A percentile compares a stretch with the other conserved stretches of the same genome.
These are phyloP conservation scores for Galemys pyrenaicus DNA, from an alignment of 2,113 vertebrate species.

Conservation along the genomic window DNA sequence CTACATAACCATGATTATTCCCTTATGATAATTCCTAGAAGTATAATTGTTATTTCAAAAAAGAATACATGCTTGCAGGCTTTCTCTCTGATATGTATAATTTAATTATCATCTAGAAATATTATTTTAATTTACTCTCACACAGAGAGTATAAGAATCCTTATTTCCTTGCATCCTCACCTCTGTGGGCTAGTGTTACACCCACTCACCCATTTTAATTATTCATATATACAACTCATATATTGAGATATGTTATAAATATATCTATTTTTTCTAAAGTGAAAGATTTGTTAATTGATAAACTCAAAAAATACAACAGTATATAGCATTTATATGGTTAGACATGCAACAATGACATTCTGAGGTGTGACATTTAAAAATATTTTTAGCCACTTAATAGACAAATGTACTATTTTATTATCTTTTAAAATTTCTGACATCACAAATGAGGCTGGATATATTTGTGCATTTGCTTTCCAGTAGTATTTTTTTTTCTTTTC, in stretches of 20 bases:
- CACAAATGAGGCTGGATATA: not conserved
- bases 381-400: not conserved
- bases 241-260: not conserved
- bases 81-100: constrained; percentile 13
- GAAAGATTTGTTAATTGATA: constrained; percentile 4
- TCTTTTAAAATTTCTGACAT: not conserved
- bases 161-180: not conserved
- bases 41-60: not conserved
- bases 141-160: not conserved
- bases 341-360: not conserved
- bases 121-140: not conserved
- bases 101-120: constrained; percentile 17
- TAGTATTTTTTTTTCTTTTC: not conserved
- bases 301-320: not conserved
- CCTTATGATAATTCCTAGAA: not conserved
- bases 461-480: not conserved
- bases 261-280: not conserved
- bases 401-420: not conserved
- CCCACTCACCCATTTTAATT: not conserved
- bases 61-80: not conserved
- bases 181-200: not conserved
- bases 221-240: not conserved
- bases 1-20: not conserved
- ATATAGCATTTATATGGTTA: not conserved
- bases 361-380: not conserved